Evolutionary conservation across 1,140 invertebrate genomes (phyloP).

Genomic region (Halesus radiatus): DNA sequence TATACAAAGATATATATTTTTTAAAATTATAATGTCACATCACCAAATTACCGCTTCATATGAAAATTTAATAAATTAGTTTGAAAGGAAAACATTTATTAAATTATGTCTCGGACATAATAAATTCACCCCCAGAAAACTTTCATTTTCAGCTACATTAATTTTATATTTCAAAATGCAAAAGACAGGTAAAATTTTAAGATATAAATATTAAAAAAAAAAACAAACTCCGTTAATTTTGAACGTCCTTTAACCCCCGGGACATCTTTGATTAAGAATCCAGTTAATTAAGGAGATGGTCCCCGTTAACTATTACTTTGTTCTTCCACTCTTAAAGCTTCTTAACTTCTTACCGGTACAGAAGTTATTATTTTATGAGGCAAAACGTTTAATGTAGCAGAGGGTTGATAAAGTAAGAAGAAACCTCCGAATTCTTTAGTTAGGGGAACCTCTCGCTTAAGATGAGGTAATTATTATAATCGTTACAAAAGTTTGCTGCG

Average conservation of each 20-base stretch:
- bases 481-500: not conserved
- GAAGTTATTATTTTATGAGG: slow-evolving; percentile 43
- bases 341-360: slow-evolving; percentile 7
- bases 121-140: no score
- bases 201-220: no score
- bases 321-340: no score
- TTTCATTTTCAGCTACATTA: no score
- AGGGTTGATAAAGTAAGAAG: not conserved
- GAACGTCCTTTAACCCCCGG: not conserved
- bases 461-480: slow-evolving; percentile 26
- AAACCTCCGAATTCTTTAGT: not conserved
- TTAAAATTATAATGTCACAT: no score
- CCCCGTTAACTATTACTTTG: slow-evolving; percentile 16
- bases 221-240: not conserved
- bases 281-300: slow-evolving; percentile 35
- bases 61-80: no score
- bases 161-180: no score
- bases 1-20: no score
- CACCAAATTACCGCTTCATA: no score
- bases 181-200: no score
- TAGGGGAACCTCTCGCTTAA: not conserved
- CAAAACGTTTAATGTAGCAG: slow-evolving; percentile 41
- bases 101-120: no score
- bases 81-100: no score
- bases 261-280: slow-evolving; percentile 26